A percentile compares a stretch with the other conserved stretches of the same genome.
These are phyloP conservation scores for Phaethon lepturus DNA, from an alignment of 2,113 vertebrate species.

Conservation along the genomic window DNA sequence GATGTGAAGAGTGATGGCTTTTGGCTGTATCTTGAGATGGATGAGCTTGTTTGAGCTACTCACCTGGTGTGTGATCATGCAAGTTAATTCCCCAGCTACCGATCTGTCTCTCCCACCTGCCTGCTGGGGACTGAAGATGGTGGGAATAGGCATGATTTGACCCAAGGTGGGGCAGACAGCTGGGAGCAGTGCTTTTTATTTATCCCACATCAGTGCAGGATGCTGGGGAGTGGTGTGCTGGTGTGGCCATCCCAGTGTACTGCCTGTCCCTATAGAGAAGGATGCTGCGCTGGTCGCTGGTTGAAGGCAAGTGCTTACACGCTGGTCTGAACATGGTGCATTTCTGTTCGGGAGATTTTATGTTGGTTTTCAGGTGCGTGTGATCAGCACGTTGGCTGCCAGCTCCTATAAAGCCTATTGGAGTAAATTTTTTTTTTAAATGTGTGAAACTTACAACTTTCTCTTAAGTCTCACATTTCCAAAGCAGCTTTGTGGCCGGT, in stretches of 20 bases:
- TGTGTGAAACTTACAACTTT: background rate
- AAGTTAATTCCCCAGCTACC: background rate
- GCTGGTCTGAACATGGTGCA: fast-evolving
- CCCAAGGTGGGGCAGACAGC: background rate
- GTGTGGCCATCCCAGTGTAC: fast-evolving
- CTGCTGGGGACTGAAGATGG: background rate
- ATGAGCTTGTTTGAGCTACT: fast-evolving
- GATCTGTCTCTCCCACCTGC: background rate
- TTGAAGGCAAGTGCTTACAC: background rate
- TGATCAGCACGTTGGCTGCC: background rate
- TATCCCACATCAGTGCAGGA: background rate
- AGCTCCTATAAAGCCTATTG: background rate
- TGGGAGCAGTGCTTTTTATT: background rate
- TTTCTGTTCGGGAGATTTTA: background rate
- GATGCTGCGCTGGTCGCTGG: fast-evolving
- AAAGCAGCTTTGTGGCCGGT: background rate
- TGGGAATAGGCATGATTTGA: background rate
- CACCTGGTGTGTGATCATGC: background rate
- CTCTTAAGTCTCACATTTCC: background rate
- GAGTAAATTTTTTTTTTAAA: background rate
- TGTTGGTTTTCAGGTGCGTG: background rate
- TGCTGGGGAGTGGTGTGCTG: background rate
- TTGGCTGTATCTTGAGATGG: background rate
- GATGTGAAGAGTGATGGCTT: background rate
- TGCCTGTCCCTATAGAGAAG: fast-evolving